phyloP scores from a whole-genome alignment of 2,113 vertebrate genomes.

The Syrmaticus mikado region DNA sequence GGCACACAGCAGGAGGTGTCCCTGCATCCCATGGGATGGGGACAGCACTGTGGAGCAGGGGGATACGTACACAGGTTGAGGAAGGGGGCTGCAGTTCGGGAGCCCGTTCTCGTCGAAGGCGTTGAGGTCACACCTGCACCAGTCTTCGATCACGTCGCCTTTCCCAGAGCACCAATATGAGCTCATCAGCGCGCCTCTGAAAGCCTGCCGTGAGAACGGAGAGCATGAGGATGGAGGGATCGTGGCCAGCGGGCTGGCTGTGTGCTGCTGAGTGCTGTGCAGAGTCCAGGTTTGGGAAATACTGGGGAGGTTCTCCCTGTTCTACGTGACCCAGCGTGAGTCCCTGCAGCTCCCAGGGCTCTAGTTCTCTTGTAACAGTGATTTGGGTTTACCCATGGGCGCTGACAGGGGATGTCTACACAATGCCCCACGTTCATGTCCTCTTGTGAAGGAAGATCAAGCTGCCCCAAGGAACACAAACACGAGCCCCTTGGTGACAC shows the following conservation, averaged over 20 bases:
- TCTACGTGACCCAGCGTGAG: neutral
- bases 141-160: conserved; percentile 98
- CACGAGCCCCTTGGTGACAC: fast-evolving
- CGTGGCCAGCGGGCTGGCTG: fast-evolving
- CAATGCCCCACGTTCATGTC: fast-evolving
- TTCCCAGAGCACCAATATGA: conserved; percentile 98
- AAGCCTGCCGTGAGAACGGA: conserved; percentile 81
- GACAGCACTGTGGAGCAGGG: neutral
- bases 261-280: fast-evolving
- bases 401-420: neutral
- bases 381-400: neutral
- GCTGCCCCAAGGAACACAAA: neutral
- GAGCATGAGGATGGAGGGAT: neutral
- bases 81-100: conserved; percentile 95
- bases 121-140: conserved; percentile 97
- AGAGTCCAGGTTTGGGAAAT: neutral
- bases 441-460: neutral
- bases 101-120: conserved; percentile 95
- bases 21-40: neutral
- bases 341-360: neutral
- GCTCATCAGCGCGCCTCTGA: conserved; percentile 96
- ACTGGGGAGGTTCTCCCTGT: fast-evolving
- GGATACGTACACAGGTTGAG: conserved; percentile 89
- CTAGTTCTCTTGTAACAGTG: fast-evolving
- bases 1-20: neutral